A percentile compares a stretch with the other conserved stretches of the same genome.
Conservation (phyloP, 2,113 vertebrate genomes). For the Syrrhaptes paradoxus region DNA sequence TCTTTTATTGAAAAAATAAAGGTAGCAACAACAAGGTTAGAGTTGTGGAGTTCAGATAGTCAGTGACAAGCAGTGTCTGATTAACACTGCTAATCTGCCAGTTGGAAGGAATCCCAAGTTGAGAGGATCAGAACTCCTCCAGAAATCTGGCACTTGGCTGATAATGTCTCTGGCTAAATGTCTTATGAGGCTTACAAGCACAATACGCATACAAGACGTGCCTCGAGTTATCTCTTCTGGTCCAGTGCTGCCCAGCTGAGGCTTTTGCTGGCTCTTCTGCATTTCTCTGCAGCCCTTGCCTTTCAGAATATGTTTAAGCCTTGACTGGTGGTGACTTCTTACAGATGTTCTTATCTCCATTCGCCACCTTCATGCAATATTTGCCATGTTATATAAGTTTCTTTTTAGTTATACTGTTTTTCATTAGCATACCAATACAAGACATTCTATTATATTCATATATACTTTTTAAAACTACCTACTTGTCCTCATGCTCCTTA, state of each 20-base stretch:
- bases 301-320: conserved; percentile 14
- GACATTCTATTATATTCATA: background rate
- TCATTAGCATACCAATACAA: background rate
- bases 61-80: conserved; percentile 44
- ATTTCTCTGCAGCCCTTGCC: conserved; percentile 21
- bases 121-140: conserved; percentile 60
- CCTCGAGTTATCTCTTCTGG: conserved; percentile 15
- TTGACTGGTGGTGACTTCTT: conserved; percentile 16
- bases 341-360: background rate
- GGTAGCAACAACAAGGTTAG: background rate
- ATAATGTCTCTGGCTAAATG: conserved; percentile 64
- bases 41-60: conserved; percentile 40
- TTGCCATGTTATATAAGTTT: background rate
- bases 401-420: background rate
- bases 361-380: background rate
- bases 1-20: conserved; percentile 51
- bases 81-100: conserved; percentile 59
- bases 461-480: background rate
- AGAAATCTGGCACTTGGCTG: conserved; percentile 62
- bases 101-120: conserved; percentile 56
- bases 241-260: conserved; percentile 36
- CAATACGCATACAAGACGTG: background rate
- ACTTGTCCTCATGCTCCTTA: background rate
- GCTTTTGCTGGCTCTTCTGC: conserved; percentile 43
- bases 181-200: background rate